These are phyloP conservation scores for Drosophila elegans DNA, from an alignment of 1,140 invertebrate genomes.

Conservation along the genomic window DNA sequence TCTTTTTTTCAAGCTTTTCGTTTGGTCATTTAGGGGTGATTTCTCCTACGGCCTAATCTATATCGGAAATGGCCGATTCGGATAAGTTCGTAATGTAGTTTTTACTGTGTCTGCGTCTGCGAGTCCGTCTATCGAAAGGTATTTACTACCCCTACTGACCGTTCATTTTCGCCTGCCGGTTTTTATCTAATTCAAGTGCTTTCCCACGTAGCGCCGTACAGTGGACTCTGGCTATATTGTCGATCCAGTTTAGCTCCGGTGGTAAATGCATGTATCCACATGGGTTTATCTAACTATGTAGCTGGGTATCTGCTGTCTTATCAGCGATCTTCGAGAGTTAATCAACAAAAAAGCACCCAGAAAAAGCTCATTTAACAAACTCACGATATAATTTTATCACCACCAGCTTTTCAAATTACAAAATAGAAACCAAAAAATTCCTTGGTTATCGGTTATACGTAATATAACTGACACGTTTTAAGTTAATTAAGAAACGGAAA, in stretches of 20 bases:
- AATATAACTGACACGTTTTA: neutral
- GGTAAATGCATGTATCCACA: conserved; percentile 7
- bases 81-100: conserved; percentile 37
- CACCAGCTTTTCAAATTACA: neutral
- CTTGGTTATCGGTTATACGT: neutral
- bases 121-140: conserved; percentile 33
- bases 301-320: conserved; percentile 1
- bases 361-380: neutral
- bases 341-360: neutral
- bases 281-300: neutral
- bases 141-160: conserved; percentile 35
- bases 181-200: conserved; percentile 16
- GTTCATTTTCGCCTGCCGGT: conserved; percentile 7
- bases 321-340: conserved; percentile 6
- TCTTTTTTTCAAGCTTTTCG: neutral
- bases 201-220: conserved; percentile 3
- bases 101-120: conserved; percentile 37
- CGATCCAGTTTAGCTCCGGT: neutral
- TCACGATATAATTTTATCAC: neutral
- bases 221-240: conserved; percentile 1
- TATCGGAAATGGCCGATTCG: conserved; percentile 25
- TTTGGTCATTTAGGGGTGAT: conserved; percentile 16
- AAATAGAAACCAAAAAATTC: neutral
- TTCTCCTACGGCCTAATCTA: conserved; percentile 15
- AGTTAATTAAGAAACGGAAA: conserved; percentile 2